These are phyloP conservation scores for Sebastes diploproa DNA, from an alignment of 2,797 vertebrate genomes.

Conservation along the genomic window DNA sequence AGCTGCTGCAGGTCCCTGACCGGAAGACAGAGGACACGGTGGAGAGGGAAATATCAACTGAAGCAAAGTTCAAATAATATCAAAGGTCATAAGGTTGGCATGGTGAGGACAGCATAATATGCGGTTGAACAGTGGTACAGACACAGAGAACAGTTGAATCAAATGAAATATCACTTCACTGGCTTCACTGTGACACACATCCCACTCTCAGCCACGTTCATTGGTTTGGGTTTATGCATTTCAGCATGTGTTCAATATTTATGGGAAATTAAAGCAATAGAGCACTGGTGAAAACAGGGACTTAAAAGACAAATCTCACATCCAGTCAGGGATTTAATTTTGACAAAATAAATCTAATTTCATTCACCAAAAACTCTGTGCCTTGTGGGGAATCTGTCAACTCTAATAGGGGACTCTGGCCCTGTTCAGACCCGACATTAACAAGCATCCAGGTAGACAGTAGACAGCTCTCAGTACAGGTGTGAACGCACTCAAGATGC, in stretches of 20 bases:
- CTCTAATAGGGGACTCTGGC: background rate
- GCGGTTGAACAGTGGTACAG: background rate
- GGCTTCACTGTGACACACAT: background rate
- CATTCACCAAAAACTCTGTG: background rate
- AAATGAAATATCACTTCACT: background rate
- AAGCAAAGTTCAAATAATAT: background rate
- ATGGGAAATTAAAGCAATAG: background rate
- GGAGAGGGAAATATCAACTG: conserved; percentile 4
- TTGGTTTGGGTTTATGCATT: background rate
- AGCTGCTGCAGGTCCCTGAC: conserved; percentile 96
- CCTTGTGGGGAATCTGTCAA: background rate
- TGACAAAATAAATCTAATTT: background rate
- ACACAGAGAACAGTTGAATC: background rate
- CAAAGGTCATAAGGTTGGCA: background rate
- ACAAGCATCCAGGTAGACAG: too few relatives aligned
- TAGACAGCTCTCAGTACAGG: too few relatives aligned
- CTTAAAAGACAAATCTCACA: background rate
- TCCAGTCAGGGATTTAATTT: background rate
- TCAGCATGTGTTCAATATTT: background rate
- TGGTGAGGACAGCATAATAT: background rate
- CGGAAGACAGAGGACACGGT: conserved; percentile 10
- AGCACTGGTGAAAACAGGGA: background rate
- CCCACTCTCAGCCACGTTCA: background rate
- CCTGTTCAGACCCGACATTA: too few relatives aligned
- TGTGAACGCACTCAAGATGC: too few relatives aligned